Percentiles rank a stretch among this genome's conserved stretches.
phyloP scores from a whole-genome alignment of 35 echinoderm and acorn worm species.

The Apostichopus japonicus region DNA sequence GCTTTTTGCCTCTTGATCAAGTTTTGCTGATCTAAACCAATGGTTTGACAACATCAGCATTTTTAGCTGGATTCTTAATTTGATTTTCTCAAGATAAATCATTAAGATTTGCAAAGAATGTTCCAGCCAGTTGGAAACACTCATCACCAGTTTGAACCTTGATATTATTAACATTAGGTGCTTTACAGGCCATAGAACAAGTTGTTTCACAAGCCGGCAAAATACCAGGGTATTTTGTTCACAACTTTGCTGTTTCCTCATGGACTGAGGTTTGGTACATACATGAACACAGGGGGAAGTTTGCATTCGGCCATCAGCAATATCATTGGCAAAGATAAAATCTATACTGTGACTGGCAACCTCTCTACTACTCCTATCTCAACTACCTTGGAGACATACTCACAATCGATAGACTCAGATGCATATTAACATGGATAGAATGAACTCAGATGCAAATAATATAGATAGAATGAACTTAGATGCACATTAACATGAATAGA shows the following conservation, averaged over 20 bases:
- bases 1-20: neutral
- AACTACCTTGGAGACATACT: too few species aligned
- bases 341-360: neutral
- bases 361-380: neutral
- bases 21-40: slow-evolving; percentile 10
- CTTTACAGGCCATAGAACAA: neutral
- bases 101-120: neutral
- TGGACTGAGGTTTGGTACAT: neutral
- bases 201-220: too few species aligned
- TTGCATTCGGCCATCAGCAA: slow-evolving; percentile 16
- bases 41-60: neutral
- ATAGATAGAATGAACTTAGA: too few species aligned
- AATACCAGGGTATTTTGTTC: neutral
- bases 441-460: too few species aligned
- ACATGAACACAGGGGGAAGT: neutral
- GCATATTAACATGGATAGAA: too few species aligned
- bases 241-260: neutral
- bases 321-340: slow-evolving; percentile 19
- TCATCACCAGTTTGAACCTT: neutral
- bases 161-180: neutral
- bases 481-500: too few species aligned
- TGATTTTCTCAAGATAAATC: neutral
- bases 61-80: neutral
- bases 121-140: neutral
- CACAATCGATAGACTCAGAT: too few species aligned